Evolutionary conservation across 2,113 vertebrate genomes (phyloP), one percentile per base, ranked within the genome.

Genomic region (Pygoscelis antarcticus): DNA sequence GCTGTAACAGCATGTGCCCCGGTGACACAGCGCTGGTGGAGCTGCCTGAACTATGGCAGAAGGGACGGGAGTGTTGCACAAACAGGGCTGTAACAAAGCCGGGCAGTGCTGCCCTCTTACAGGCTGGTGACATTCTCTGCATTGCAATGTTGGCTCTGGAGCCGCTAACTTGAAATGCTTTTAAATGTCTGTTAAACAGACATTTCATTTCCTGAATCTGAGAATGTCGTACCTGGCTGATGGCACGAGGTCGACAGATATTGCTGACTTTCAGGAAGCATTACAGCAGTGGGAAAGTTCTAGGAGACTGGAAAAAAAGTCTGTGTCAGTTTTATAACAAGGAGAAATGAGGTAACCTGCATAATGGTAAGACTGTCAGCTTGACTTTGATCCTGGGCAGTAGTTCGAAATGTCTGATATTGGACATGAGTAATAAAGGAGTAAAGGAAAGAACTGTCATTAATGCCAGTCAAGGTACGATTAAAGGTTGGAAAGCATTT

Each of bases 381-480:
- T 81, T 68, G 87, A 21, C 93, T 94, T 75, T 89, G 83, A 71
- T 95, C 77, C 87, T 51, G 89, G 91, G 77, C 72, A 84, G 81
- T 8, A 17, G 52, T 52, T 81, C 0, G 22, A 66, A 71, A 55
- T 79, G 77, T 77, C 93, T 75, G 77, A 17, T 62, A 44, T 58
- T 66, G 93, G 89, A 65, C 68, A 16, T 12, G 94, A 78, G 68
- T 75, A 93, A 95, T 94, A 91, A 94, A 94, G 81, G 89, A 87
- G 60, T 42, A 62, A 87, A 74, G 80, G 72, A 6, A 84, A 87
- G 65, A 40, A 22, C 69, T 91, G 87, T 47, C 77, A 30, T 89
- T 94, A 96, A 47, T 64, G 91, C 84, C 87, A 91, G 91, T 78
- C 84, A 64, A 68, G 81, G 89, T 54, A 44, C 74, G 91, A 95